Conservation (phyloP, 2,113 vertebrate species). For the Gasterosteus aculeatus region DNA sequence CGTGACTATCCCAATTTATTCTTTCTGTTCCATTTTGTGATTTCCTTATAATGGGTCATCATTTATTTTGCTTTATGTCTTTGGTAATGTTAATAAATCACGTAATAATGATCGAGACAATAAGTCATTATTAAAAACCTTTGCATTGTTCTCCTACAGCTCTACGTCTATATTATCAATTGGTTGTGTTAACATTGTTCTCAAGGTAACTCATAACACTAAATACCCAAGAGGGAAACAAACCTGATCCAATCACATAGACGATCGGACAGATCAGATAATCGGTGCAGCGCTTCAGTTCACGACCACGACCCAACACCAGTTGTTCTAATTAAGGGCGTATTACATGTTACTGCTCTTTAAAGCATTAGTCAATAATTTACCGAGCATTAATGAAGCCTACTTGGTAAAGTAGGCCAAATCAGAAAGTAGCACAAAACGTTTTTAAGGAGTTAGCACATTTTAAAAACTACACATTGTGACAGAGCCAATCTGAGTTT, state of each 20-base stretch:
- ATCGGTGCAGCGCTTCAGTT: not conserved
- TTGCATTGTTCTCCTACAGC: not conserved
- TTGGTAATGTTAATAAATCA: slow-evolving; percentile 12
- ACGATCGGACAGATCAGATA: not conserved
- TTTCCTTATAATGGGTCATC: not conserved
- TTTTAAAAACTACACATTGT: not conserved
- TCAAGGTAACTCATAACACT: not conserved
- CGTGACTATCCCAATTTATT: not conserved
- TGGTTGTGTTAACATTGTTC: not conserved
- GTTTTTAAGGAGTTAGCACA: not conserved
- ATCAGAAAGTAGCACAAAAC: slow-evolving; percentile 11
- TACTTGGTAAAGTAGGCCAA: not conserved
- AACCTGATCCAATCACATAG: not conserved
- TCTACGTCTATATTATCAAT: not conserved
- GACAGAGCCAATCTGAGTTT: not conserved
- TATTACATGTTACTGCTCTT: not conserved
- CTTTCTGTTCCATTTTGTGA: slow-evolving; percentile 15
- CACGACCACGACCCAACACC: not conserved
- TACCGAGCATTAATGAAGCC: slow-evolving; percentile 2
- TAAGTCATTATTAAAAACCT: not conserved
- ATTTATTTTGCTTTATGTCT: not conserved
- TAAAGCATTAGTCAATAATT: not conserved
- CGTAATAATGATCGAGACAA: not conserved
- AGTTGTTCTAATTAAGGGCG: not conserved
- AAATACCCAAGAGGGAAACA: not conserved